These are phyloP conservation scores for Polymixis flavicincta DNA, from an alignment of 2,888 invertebrate genomes.

Conservation along the genomic window DNA sequence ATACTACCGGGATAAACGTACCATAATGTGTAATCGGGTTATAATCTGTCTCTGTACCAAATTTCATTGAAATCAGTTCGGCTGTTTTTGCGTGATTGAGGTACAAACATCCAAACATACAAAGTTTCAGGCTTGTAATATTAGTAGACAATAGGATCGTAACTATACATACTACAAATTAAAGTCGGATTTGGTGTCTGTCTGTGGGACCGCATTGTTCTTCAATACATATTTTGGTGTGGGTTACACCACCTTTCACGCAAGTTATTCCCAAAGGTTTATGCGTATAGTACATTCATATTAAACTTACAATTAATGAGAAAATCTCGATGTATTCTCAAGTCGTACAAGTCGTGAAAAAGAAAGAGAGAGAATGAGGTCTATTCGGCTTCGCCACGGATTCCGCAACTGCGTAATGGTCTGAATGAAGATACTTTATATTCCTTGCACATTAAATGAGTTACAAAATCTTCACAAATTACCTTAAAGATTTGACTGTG, in stretches of 20 bases:
- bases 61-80: no score
- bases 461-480: constrained; percentile 89
- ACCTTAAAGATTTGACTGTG: constrained; percentile 89
- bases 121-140: no score
- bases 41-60: no score
- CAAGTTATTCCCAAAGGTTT: neutral
- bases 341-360: neutral
- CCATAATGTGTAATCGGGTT: no score
- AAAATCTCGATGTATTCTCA: neutral
- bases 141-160: no score
- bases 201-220: neutral
- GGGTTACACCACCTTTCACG: neutral
- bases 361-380: neutral
- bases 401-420: constrained; percentile 24
- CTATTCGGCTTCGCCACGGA: constrained; percentile 15
- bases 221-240: neutral
- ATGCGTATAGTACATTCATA: neutral
- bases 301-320: neutral
- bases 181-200: neutral
- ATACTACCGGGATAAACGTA: no score
- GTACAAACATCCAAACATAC: no score
- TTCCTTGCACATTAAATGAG: constrained; percentile 90
- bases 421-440: constrained; percentile 81
- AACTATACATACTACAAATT: neutral
- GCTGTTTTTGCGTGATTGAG: no score